These are phyloP conservation scores for Bambusicola thoracicus DNA, from an alignment of 2,113 vertebrate species.

Conservation along the genomic window DNA sequence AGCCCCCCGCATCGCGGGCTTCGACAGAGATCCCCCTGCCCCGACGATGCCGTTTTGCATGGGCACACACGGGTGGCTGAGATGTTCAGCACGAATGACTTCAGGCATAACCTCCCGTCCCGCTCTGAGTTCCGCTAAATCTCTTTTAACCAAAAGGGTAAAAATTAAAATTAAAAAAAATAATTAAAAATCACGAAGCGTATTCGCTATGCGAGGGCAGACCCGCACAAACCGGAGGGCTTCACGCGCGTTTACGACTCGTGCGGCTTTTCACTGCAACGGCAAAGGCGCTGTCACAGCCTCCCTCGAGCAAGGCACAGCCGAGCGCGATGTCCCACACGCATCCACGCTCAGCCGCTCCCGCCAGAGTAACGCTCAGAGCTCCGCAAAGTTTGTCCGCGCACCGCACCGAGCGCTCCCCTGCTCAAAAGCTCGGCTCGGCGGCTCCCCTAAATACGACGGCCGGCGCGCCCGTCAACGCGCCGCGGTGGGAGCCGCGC, in stretches of 20 bases:
- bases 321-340: neutral
- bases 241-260: neutral
- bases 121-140: too few relatives aligned
- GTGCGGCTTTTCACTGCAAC: neutral
- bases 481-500: too few relatives aligned
- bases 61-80: neutral
- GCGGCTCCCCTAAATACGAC: too few relatives aligned
- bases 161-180: too few relatives aligned
- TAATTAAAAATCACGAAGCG: neutral
- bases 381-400: too few relatives aligned
- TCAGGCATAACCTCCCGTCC: neutral
- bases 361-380: neutral
- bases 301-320: neutral
- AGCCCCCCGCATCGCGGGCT: neutral
- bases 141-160: neutral
- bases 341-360: slow-evolving; percentile 11
- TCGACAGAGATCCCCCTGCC: slow-evolving; percentile 33
- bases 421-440: too few relatives aligned
- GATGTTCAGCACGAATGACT: neutral
- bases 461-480: too few relatives aligned
- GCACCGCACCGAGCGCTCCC: too few relatives aligned
- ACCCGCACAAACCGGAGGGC: neutral
- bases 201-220: neutral
- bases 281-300: neutral
- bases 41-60: neutral